Base-by-base conservation (phyloP, 2,888 invertebrate genomes). In the Hymenopus coronatus region DNA sequence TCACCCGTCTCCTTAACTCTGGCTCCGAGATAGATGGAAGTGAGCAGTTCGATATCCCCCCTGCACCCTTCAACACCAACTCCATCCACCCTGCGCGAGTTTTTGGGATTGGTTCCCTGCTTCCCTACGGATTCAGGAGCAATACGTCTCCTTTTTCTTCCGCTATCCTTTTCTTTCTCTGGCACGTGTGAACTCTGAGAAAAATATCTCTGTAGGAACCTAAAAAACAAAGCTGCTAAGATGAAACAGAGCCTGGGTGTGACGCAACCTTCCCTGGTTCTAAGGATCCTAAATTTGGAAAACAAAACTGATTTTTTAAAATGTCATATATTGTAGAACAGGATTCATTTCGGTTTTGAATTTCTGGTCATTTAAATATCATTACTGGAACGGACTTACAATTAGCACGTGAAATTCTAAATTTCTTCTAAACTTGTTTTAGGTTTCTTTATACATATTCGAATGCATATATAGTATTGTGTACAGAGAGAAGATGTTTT, bases 131-230 rank as follows among this genome's bases (percentile, higher is more conserved):
- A 89, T 89, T 89, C 88, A 83, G 89, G 88, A 89, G 89, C 89
- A 86, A 89, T 89, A 88, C 89, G 85, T 89, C 89, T 88, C 88
- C 89, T 83, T 89, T 83, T 83, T 83, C 83, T 83, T 15, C 28
- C 28, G 12, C 83, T 83, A 20, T 83, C 28, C 28, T 83, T 83
- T 28, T 83, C 83, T 83, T 83, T 83, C 83, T 83, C 15, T 83
- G 54, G 54, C 54, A 70, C 54, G 54, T 70, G 54, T 70, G 54
- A 70, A 70, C 54, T 70, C 54, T 25, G 25, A 70, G 54, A 70
- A 70, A 40, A 70, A 70, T 70, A 70, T 70, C 54, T 70, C 25
- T 20, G 6, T 20, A 70, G 25, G 54, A 70, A 70, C 15, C 54
- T 20, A 70, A 70, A 8, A 70, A 70, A 70, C 15, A 20, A 25